phyloP scores from a whole-genome alignment of 2,888 invertebrate species.

The Megamerina dolium region DNA sequence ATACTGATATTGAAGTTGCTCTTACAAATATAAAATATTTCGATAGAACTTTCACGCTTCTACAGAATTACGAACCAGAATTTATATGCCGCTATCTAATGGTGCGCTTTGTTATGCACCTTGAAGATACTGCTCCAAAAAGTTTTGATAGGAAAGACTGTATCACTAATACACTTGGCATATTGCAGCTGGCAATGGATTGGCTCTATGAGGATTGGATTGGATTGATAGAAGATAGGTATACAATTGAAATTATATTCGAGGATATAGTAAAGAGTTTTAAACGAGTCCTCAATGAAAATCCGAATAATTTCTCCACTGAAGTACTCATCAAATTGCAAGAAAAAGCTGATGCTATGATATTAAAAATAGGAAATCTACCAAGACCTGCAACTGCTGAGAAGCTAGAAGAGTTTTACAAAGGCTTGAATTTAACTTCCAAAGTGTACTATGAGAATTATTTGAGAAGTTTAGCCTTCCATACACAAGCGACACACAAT shows the following conservation, averaged over 20 bases:
- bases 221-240: constrained; percentile 10
- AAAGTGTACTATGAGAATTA: constrained; percentile 20
- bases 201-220: constrained; percentile 21
- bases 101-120: constrained; percentile 22
- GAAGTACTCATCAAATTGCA: constrained; percentile 15
- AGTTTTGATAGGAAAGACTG: constrained; percentile 19
- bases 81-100: constrained; percentile 23
- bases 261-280: constrained; percentile 17
- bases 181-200: constrained; percentile 23
- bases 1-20: constrained; percentile 15
- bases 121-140: constrained; percentile 17
- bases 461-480: constrained; percentile 14
- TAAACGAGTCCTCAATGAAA: constrained; percentile 13
- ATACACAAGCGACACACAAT: constrained; percentile 4
- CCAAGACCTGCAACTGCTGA: constrained; percentile 15
- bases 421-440: constrained; percentile 4
- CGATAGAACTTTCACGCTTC: constrained; percentile 12
- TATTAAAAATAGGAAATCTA: constrained; percentile 23
- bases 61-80: constrained; percentile 17
- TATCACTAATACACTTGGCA: constrained; percentile 13
- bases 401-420: constrained; percentile 17
- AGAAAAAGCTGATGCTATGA: constrained; percentile 20
- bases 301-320: constrained; percentile 17
- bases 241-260: constrained; percentile 15
- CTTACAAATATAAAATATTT: constrained; percentile 22